Base-by-base conservation (phyloP, 2,113 vertebrate genomes). In the Leucosticte australis region DNA sequence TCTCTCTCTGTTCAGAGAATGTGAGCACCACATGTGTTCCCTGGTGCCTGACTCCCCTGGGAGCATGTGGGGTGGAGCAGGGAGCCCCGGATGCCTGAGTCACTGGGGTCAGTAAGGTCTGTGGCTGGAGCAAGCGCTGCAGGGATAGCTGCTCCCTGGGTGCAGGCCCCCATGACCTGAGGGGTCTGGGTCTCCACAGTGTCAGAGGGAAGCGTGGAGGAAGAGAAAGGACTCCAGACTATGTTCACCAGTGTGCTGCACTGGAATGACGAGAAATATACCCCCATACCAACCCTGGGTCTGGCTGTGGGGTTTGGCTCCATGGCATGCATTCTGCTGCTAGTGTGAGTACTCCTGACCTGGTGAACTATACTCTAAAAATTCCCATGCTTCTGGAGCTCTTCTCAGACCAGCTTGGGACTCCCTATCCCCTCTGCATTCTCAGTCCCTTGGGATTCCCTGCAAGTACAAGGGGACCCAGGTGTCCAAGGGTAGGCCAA, bases 311-410 rank as follows among this genome's bases (percentile, higher is more conserved):
- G 27, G 13, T 10, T 85, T 1, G 31, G 62, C 57, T 60, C 74
- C 57, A n/a, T 87, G 52, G 35, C 2, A 0, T 28, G 91, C 0
- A 0, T 92, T 19, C 69, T 96, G 84, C 52, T 96, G 65, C 19
- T 96, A 31, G 1, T 59, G 95, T 96, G 62, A 96, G 96, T 85
- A 19, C 23, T 84, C 44, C 69, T 79, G 62, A n/a, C 27, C 20
- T 44, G 44, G 4, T 39, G 13, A 77, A 21, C 47, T 60, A 22
- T 28, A 8, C 42, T 41, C 47, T 44, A 24, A 33, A 76, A 63
- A 22, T 9, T 16, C 30, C 50, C 13, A 2, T 9, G 14, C 31
- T 59, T 49, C 60, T 70, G 37, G 28, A 56, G 39, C 41, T 69
- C 42, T 27, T 44, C 5, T 2, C 39, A 84, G 64, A 55, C 8